These are phyloP conservation scores for Cyanoliseus patagonus DNA, from an alignment of 2,113 vertebrate species.

Conservation along the genomic window DNA sequence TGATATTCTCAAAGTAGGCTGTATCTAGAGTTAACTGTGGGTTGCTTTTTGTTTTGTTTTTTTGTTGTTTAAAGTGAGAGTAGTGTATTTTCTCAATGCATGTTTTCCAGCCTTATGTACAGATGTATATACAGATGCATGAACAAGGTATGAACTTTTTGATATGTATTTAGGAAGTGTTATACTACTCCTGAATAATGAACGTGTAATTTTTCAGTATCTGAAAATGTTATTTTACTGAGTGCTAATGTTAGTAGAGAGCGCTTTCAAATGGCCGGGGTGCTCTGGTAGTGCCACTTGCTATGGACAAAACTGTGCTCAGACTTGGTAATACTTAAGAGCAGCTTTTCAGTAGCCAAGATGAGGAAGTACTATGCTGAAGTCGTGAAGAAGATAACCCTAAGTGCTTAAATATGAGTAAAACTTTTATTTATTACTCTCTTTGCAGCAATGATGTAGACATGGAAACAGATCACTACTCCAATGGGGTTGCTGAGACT, in stretches of 20 bases:
- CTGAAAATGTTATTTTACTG: not conserved
- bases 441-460: constrained; percentile 90
- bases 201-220: not conserved
- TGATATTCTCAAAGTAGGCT: not conserved
- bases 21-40: not conserved
- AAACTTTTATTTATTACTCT: constrained; percentile 39
- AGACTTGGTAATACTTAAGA: not conserved
- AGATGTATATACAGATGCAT: not conserved
- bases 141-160: not conserved
- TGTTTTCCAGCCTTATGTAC: not conserved
- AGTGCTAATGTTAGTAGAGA: not conserved
- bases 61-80: not conserved
- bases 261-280: not conserved
- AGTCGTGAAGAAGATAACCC: not conserved
- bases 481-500: constrained; percentile 93
- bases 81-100: not conserved
- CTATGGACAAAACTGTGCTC: not conserved
- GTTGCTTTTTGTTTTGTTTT: not conserved
- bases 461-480: constrained; percentile 98
- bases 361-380: not conserved
- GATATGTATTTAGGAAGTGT: not conserved
- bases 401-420: constrained; percentile 4
- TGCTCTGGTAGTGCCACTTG: not conserved
- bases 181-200: not conserved
- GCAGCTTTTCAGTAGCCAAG: not conserved